phyloP scores from a whole-genome alignment of 2,113 vertebrate species.

The Heliornis fulica region DNA sequence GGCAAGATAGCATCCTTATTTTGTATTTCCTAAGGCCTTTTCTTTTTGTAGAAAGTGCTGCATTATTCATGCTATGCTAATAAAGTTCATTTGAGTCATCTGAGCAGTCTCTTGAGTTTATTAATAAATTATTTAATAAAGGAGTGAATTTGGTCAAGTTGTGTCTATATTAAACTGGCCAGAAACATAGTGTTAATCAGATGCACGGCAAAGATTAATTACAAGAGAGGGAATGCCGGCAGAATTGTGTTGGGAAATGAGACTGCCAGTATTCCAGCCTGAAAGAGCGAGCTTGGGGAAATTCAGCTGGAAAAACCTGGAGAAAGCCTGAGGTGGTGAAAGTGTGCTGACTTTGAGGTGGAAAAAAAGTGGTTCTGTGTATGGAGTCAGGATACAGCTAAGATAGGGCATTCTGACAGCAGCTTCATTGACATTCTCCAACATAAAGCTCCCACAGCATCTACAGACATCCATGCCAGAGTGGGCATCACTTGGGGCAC shows the following conservation, averaged over 20 bases:
- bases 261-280: background rate
- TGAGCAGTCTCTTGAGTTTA: background rate
- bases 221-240: background rate
- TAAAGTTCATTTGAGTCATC: slow-evolving; percentile 35
- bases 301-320: background rate
- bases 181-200: background rate
- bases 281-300: background rate
- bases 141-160: background rate
- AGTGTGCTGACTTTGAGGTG: accelerated
- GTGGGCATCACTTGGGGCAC: background rate
- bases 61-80: slow-evolving; percentile 45
- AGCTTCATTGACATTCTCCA: background rate
- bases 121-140: slow-evolving; percentile 30
- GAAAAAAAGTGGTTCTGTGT: background rate
- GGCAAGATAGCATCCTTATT: background rate
- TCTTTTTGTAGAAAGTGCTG: background rate
- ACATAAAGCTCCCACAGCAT: background rate
- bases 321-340: background rate
- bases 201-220: background rate
- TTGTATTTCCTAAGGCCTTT: background rate
- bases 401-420: background rate
- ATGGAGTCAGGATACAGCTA: accelerated
- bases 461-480: background rate
- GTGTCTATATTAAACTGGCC: background rate
- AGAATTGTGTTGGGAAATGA: background rate